phyloP scores from a whole-genome alignment of 2,113 vertebrate genomes.

The Sebastes fasciatus region DNA sequence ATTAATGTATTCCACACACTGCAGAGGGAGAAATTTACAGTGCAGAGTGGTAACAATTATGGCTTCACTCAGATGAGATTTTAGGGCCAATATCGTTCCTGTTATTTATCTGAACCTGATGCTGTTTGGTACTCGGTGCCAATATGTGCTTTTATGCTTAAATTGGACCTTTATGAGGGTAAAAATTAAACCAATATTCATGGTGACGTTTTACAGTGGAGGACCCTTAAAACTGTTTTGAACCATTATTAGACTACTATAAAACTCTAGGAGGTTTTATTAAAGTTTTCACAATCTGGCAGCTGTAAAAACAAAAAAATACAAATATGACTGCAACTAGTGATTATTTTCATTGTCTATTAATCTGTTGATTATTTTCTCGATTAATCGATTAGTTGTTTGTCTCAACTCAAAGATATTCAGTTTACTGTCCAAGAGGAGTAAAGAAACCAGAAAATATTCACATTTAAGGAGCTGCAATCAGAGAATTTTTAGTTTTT shows the following conservation, averaged over 20 bases:
- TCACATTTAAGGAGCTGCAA: no score
- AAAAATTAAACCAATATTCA: slow-evolving; percentile 9
- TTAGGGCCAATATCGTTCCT: slow-evolving; percentile 33
- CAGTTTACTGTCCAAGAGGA: no score
- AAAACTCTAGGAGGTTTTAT: background rate
- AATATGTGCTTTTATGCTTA: background rate
- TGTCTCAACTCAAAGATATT: no score
- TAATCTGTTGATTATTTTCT: background rate
- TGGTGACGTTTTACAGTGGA: background rate
- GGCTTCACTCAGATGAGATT: slow-evolving; percentile 31
- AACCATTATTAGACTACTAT: background rate
- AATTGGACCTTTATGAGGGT: slow-evolving; percentile 1
- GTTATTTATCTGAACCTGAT: slow-evolving; percentile 52
- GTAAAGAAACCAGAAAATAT: no score
- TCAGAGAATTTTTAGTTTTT: no score
- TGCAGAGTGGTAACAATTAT: slow-evolving; percentile 77
- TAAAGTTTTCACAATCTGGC: background rate
- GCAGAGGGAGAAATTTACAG: slow-evolving; percentile 78
- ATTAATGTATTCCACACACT: slow-evolving; percentile 77
- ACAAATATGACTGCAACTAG: background rate
- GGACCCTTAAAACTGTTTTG: no score
- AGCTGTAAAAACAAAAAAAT: background rate
- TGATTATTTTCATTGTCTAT: background rate
- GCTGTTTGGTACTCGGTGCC: slow-evolving; percentile 32
- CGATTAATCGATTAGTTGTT: no score